Evolutionary conservation across 2,888 invertebrate genomes (phyloP), one percentile per base, ranked within the genome.

Genomic region (Thysanoteuthis rhombus): DNA sequence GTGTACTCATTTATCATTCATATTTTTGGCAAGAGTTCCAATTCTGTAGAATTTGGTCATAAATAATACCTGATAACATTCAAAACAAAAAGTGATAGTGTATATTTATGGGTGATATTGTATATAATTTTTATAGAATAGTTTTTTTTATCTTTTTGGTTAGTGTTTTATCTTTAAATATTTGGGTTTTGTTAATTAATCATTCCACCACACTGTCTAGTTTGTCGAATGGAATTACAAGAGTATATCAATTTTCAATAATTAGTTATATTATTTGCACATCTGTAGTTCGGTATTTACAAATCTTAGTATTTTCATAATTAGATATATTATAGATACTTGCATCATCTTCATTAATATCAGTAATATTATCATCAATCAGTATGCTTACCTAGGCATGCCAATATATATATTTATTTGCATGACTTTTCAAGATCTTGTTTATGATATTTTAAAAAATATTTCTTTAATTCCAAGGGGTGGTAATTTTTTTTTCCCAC

Each of bases 301-400:
- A n/a, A 16, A 75, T 19, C n/a, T 32, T n/a, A 75, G 1, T 75
- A 19, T 47, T 47, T 47, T 19, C 19, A 42, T 58, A 58, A 28
- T 28, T 58, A n/a, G 75, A n/a, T 52, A n/a, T 52, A 52, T 52
- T 52, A 5, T 22, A 22, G 25, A 52, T 25, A 52, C 52, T 22
- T 52, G 25, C 52, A 22, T 52, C 52, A 52, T 75, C 19, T 75
- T 75, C 16, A 75, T 75, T 75, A 75, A 28, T n/a, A 75, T 12
- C 36, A 75, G n/a, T 75, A 36, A n/a, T 75, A 36, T 75, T 36
- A 36, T n/a, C n/a, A n/a, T 75, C n/a, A 75, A 12, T 75, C 75
- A 75, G n/a, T 75, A 75, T 75, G 75, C n/a, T 75, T 75, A n/a
- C 75, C n/a, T 75, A 75, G 75, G 75, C 75, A 75, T 75, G 75